phyloP scores from a whole-genome alignment of 37 sponge, comb jelly and placozoan species.

The Oopsacas minuta region DNA sequence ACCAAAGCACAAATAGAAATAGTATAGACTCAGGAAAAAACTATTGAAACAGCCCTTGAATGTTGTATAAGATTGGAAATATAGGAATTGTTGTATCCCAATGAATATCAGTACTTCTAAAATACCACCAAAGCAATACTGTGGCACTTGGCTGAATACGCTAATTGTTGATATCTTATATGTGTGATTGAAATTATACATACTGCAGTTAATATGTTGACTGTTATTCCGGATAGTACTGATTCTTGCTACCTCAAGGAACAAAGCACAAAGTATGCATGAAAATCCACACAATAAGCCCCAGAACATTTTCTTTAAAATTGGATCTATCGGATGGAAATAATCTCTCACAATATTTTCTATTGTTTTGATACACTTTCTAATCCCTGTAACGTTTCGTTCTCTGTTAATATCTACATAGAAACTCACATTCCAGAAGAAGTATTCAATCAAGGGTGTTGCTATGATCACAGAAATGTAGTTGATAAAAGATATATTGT shows the following conservation, averaged over 20 bases:
- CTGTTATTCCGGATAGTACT: not conserved
- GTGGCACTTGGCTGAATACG: not conserved
- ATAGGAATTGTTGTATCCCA: not conserved
- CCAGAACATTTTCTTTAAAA: conserved; percentile 6
- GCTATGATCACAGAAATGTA: not conserved
- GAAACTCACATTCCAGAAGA: not conserved
- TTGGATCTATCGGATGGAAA: not conserved
- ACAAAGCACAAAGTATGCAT: not conserved
- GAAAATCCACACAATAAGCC: not conserved
- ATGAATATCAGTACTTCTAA: not conserved
- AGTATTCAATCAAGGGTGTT: not conserved
- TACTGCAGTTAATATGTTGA: not conserved
- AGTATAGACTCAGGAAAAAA: not conserved
- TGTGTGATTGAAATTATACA: not conserved
- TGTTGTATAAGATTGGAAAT: not conserved
- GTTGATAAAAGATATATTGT: not conserved
- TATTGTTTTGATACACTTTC: too few relatives aligned
- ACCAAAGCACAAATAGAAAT: not conserved
- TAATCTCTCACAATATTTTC: not conserved
- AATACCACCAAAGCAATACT: not conserved
- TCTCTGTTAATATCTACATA: too few relatives aligned
- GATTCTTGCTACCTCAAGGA: not conserved
- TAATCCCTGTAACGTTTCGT: too few relatives aligned
- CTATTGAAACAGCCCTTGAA: not conserved
- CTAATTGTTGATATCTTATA: not conserved